phyloP scores from a whole-genome alignment of 1,140 invertebrate species.

The Venturia canescens region DNA sequence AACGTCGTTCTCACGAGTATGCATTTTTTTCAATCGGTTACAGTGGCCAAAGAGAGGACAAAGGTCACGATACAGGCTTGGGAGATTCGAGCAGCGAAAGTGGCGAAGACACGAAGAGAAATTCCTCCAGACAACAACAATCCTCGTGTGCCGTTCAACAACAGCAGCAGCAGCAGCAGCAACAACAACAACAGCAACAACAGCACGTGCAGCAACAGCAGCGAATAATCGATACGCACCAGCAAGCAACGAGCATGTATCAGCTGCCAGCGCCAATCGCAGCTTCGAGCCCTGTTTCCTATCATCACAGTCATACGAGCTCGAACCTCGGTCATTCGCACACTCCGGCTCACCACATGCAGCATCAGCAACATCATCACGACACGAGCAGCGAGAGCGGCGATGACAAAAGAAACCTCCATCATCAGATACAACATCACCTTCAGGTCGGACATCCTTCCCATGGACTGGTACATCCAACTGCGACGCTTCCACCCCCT shows the following conservation, averaged over 20 bases:
- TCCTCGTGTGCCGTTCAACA: constrained; percentile 63
- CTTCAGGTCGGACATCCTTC: constrained; percentile 68
- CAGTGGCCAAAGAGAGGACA: constrained; percentile 74
- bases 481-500: constrained; percentile 70
- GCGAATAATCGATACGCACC: constrained; percentile 70
- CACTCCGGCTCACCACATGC: constrained; percentile 72
- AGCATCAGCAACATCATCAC: constrained; percentile 60
- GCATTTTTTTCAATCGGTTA: not conserved
- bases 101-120: constrained; percentile 72
- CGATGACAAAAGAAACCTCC: constrained; percentile 74
- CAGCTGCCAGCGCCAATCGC: constrained; percentile 75
- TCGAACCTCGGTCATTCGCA: constrained; percentile 69
- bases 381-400: constrained; percentile 74
- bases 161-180: constrained; percentile 55
- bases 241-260: constrained; percentile 75
- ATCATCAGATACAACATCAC: constrained; percentile 74
- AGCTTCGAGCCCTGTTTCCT: constrained; percentile 73
- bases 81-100: constrained; percentile 74
- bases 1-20: not conserved
- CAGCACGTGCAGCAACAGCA: constrained; percentile 64
- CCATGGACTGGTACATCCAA: constrained; percentile 72
- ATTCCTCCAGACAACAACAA: constrained; percentile 59
- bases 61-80: constrained; percentile 67
- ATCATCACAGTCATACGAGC: constrained; percentile 69
- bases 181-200: constrained; percentile 46